phyloP scores from a whole-genome alignment of 2,888 invertebrate genomes.

The Hydraecia micacea region DNA sequence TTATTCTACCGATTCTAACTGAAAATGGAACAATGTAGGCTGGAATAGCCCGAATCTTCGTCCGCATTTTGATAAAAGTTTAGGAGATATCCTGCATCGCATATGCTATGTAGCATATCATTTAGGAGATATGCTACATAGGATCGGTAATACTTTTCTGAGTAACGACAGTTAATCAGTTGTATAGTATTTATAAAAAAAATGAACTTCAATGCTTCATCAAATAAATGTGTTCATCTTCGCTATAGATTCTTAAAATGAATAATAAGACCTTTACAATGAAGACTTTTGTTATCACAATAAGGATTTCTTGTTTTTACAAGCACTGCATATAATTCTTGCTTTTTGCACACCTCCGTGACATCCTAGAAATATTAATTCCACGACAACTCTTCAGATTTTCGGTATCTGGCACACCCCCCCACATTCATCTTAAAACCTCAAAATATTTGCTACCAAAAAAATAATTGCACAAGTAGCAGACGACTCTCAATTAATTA shows the following conservation, averaged over 20 bases:
- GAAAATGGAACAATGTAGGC: too few species aligned
- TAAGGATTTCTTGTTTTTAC: neutral
- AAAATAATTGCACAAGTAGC: constrained; percentile 39
- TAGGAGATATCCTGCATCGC: too few species aligned
- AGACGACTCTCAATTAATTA: constrained; percentile 56
- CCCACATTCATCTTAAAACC: neutral
- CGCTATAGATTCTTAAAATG: neutral
- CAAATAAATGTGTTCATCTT: neutral
- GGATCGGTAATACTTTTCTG: too few species aligned
- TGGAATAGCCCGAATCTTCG: too few species aligned
- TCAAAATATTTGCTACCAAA: constrained; percentile 15
- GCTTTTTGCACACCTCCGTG: neutral
- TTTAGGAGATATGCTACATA: too few species aligned
- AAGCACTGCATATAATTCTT: neutral
- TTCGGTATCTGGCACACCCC: neutral
- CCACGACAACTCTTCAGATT: neutral
- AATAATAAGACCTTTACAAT: neutral
- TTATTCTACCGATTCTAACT: too few species aligned
- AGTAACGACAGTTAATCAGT: too few species aligned
- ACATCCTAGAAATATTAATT: neutral
- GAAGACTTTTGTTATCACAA: neutral
- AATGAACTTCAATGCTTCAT: too few species aligned
- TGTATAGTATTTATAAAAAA: too few species aligned
- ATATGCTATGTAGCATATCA: too few species aligned
- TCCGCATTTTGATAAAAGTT: too few species aligned